Percentiles rank a stretch among this genome's conserved stretches.
Conservation (phyloP, 2,888 invertebrate species). For the Melieria omissa region DNA sequence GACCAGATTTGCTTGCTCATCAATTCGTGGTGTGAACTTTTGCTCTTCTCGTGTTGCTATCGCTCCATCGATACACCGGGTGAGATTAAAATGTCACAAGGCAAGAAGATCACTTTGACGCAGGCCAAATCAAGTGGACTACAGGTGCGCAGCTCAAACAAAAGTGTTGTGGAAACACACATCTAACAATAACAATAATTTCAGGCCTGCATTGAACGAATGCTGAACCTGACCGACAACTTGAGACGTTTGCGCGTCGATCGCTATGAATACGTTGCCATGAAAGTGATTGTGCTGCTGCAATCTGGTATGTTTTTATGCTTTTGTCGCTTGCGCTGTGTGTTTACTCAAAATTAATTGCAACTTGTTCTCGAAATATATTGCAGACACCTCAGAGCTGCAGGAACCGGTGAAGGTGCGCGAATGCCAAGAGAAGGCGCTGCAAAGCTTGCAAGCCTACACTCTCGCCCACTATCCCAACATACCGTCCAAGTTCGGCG, state of each 20-base stretch:
- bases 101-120: constrained; percentile 65
- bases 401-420: constrained; percentile 94
- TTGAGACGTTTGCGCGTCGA: constrained; percentile 89
- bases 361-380: too few species aligned
- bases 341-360: too few species aligned
- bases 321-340: not conserved
- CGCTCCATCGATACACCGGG: constrained; percentile 91
- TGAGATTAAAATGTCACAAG: constrained; percentile 78
- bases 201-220: constrained; percentile 87
- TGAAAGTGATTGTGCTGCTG: constrained; percentile 93
- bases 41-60: constrained; percentile 93
- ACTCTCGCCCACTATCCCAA: constrained; percentile 90
- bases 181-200: constrained; percentile 8
- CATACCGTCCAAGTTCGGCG: constrained; percentile 94
- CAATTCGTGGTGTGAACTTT: constrained; percentile 96
- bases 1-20: constrained; percentile 97
- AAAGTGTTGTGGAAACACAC: not conserved
- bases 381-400: constrained; percentile 87
- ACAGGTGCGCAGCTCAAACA: constrained; percentile 67
- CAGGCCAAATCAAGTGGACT: constrained; percentile 67
- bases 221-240: constrained; percentile 95
- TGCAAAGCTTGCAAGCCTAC: constrained; percentile 92
- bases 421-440: constrained; percentile 92
- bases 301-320: constrained; percentile 81
- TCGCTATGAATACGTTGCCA: constrained; percentile 95